These are phyloP conservation scores for Gymnorhina tibicen DNA, from an alignment of 2,113 vertebrate species.

Conservation along the genomic window DNA sequence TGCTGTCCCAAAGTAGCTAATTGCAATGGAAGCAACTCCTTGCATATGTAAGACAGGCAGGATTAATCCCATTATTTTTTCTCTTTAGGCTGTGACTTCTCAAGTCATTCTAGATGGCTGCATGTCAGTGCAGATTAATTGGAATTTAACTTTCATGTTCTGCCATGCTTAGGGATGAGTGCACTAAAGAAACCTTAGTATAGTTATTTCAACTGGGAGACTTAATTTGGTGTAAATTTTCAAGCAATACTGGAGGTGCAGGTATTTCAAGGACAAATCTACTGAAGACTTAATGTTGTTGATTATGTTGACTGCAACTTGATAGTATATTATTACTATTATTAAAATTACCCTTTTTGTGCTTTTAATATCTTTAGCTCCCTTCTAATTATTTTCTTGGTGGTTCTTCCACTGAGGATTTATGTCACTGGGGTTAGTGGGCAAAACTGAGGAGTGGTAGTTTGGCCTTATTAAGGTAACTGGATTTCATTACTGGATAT, in stretches of 20 bases:
- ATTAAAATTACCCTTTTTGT: slow-evolving; percentile 27
- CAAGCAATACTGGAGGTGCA: slow-evolving; percentile 7
- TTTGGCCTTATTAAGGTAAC: background rate
- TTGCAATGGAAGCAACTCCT: background rate
- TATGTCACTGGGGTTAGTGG: background rate
- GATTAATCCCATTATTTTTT: slow-evolving; percentile 23
- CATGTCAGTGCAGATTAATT: slow-evolving; percentile 28
- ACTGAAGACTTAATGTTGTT: background rate
- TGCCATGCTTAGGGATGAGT: slow-evolving; percentile 41
- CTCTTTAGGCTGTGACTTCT: background rate
- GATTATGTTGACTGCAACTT: background rate
- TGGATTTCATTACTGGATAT: background rate
- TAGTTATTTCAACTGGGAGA: slow-evolving; percentile 29
- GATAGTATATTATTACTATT: background rate
- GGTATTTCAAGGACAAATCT: slow-evolving; percentile 15
- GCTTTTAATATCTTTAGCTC: background rate
- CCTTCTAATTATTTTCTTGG: background rate
- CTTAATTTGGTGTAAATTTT: slow-evolving; percentile 50
- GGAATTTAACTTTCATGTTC: slow-evolving; percentile 29
- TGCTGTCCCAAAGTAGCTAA: background rate
- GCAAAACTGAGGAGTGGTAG: background rate
- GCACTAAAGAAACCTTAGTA: slow-evolving; percentile 7
- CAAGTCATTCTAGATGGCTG: background rate
- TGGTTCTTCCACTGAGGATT: background rate
- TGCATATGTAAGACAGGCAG: background rate